Evolutionary conservation across 2,888 invertebrate genomes (phyloP), one percentile per base, ranked within the genome.

Genomic region (Ectobius pallidus): DNA sequence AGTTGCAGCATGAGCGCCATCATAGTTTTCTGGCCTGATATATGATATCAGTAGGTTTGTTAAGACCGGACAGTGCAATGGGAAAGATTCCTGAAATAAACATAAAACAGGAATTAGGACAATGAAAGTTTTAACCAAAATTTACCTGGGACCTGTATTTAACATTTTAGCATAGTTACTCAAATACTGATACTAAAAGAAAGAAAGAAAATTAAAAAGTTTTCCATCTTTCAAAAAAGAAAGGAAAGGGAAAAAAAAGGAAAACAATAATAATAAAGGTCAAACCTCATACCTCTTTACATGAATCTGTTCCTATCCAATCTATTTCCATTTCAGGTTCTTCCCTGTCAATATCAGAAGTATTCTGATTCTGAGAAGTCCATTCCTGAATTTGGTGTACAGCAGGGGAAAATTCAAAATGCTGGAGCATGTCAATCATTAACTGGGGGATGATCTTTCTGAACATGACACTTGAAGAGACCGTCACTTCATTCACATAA

Each of bases 1-100:
- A 2, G 79, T 77, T 2, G 87, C 84, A 1, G 86, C 20, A 20
- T 49, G 22, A 18, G 75, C 75, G 2, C 75, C 76, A 3, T 77
- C 76, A 16, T 76, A 73, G 6, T 76, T 39, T 9, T 14, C 34
- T 3, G 70, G 71, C 14, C 73, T 6, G 16, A 71, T 63, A 14
- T 77, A 61, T 44, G 70, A 63, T 34, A 75, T 75, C 32, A 78
- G 72, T 46, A 76, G 75, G 6, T 75, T 34, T 2, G 79, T 75
- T 32, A 78, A 61, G 39, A 78, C 34, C 6, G 80, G 79, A 22
- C 75, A 76, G 30, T 79, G 76, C 4, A 75, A 68, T 7, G 75
- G 71, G 27, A 74, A 68, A 7, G 52, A 20, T 52, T 44, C 73
- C 79, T 79, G 70, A 16, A 77, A 34, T 34, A 34, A 34, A 34